Base-by-base conservation (phyloP, 2,888 invertebrate species). In the Hypena proboscidalis region DNA sequence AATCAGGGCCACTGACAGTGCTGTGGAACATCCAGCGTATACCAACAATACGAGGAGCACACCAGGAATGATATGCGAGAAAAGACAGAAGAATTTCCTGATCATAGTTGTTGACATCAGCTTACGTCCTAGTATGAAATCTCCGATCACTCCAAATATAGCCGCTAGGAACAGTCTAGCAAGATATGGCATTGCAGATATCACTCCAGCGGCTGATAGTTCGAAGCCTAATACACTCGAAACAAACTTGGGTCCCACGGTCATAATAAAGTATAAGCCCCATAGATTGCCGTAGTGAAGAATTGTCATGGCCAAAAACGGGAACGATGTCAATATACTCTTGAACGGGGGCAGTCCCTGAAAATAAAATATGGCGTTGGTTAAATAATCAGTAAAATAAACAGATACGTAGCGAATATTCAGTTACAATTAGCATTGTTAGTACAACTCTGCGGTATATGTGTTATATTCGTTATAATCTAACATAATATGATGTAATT, bases 221-320 rank as follows among this genome's bases (percentile, higher is more conserved):
- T 95, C 92, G 68, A 95, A 95, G 3, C 95, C 95, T 27, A 96
- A 80, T 0, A 94, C 93, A 59, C 94, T 94, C 25, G 95, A 94
- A 67, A 96, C 91, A 71, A 94, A 96, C 61, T 95, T 94, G 3
- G 95, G 95, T 27, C 95, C 95, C 21, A 94, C 94, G 0, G 95
- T 95, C 82, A 95, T 92, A 32, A 95, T 92, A 71, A 96, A 95
- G 77, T 94, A 95, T 15, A 96, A 75, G 1, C 96, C 94, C 93
- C 95, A 96, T 44, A 95, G 83, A 68, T 95, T 96, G 22, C 96
- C 96, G 64, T 94, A 95, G 64, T 96, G 96, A 13, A 95, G 84
- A 1, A 94, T 62, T 5, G 91, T 61, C 67, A 96, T 87, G 0
- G 94, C 93, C 80, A 94, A 86, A 76, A 95, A 95, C 8, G 95